phyloP scores from a whole-genome alignment of 2,888 invertebrate genomes.

The Abrostola tripartita region DNA sequence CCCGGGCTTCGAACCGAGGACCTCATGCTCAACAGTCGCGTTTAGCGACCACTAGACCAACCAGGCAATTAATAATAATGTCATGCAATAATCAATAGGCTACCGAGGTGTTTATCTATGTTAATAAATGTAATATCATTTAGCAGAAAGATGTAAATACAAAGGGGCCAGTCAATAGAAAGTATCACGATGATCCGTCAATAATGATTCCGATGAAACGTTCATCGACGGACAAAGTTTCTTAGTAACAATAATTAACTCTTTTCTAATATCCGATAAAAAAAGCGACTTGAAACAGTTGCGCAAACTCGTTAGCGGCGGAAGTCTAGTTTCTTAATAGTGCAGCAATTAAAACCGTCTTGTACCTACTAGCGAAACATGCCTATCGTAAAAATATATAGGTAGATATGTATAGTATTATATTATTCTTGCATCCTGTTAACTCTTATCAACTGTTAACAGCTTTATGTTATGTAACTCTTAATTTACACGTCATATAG shows the following conservation, averaged over 20 bases:
- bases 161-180: not conserved
- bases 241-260: not conserved
- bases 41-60: not conserved
- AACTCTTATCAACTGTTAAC: too few relatives aligned
- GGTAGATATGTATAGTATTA: too few relatives aligned
- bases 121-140: not conserved
- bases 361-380: not conserved
- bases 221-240: not conserved
- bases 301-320: conserved; percentile 3
- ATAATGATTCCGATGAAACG: not conserved
- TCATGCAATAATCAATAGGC: too few relatives aligned
- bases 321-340: conserved; percentile 5
- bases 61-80: not conserved
- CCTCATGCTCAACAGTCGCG: too few relatives aligned
- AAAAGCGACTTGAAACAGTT: conserved; percentile 14
- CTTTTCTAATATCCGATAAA: conserved; percentile 1
- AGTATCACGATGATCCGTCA: not conserved
- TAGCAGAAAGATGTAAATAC: too few relatives aligned
- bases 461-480: too few relatives aligned
- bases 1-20: too few relatives aligned
- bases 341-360: conserved; percentile 8
- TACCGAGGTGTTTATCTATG: too few relatives aligned
- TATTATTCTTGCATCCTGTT: too few relatives aligned
- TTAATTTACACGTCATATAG: too few relatives aligned
- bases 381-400: not conserved